Percentiles rank a stretch among this genome's conserved stretches.
phyloP scores from a whole-genome alignment of 2,797 vertebrate genomes.

The Hydrocynus forskahlii region DNA sequence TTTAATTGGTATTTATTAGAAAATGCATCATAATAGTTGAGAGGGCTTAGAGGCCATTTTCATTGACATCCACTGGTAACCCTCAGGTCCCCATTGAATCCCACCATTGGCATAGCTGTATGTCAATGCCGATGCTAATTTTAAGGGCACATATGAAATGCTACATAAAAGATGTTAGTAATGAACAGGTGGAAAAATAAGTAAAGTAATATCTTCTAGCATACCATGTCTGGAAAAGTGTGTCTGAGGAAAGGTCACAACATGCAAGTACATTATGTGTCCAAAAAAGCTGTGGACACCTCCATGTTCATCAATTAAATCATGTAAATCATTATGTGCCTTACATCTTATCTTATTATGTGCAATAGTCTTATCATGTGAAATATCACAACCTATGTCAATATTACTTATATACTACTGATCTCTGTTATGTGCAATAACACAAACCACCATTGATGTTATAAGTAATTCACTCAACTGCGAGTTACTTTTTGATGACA shows the following conservation, averaged over 20 bases:
- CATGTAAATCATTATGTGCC: no score
- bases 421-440: no score
- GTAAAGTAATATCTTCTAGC: background rate
- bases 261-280: background rate
- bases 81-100: conserved; percentile 25
- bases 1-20: conserved; percentile 31
- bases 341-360: no score
- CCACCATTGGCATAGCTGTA: background rate
- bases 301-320: no score
- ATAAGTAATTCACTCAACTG: no score
- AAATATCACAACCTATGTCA: no score
- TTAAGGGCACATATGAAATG: background rate
- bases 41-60: conserved; percentile 10
- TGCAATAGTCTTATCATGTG: no score
- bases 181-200: background rate
- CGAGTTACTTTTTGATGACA: no score
- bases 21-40: conserved; percentile 8
- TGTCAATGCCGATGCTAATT: background rate
- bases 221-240: background rate
- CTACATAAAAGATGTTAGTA: background rate
- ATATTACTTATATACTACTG: no score
- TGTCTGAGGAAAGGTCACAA: background rate
- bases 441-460: no score
- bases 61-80: conserved; percentile 1
- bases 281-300: background rate